phyloP scores from a whole-genome alignment of 2,888 invertebrate genomes.

The Psylliodes chrysocephalus region DNA sequence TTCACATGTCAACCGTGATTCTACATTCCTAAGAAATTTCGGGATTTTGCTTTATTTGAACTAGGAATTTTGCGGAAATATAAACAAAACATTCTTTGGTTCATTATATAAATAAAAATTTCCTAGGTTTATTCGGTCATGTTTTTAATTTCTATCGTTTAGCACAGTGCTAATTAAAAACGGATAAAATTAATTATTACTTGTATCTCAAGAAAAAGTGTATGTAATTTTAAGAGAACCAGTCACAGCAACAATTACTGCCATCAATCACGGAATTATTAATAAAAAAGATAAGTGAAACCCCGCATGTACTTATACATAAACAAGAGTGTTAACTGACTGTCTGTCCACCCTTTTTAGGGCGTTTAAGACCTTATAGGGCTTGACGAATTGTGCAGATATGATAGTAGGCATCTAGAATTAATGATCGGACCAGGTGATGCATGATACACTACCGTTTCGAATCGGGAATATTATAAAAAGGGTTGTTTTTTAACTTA shows the following conservation, averaged over 20 bases:
- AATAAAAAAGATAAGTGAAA: too few species aligned
- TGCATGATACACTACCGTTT: slow-evolving; percentile 44
- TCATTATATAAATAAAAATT: too few species aligned
- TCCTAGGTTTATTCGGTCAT: too few species aligned
- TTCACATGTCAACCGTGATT: slow-evolving; percentile 2
- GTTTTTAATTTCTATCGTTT: too few species aligned
- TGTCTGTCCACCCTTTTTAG: slow-evolving; percentile 13
- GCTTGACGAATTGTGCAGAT: slow-evolving; percentile 52
- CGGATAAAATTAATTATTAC: too few species aligned
- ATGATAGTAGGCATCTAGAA: slow-evolving; percentile 50
- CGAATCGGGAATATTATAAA: slow-evolving; percentile 43
- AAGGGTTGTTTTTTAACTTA: slow-evolving; percentile 41
- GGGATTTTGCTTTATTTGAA: neutral
- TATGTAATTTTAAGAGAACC: too few species aligned
- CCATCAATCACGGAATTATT: too few species aligned
- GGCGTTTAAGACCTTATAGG: slow-evolving; percentile 27
- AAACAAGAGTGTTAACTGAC: slow-evolving; percentile 22
- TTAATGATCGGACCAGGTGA: slow-evolving; percentile 50
- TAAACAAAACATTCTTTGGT: neutral
- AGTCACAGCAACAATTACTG: too few species aligned
- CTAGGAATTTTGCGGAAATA: neutral
- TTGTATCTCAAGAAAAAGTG: too few species aligned
- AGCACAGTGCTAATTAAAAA: too few species aligned
- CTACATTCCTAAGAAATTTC: neutral
- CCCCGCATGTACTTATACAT: too few species aligned